Conservation (phyloP, 35 echinoderm and acorn worm species). For the Ophiothrix spiculata region DNA sequence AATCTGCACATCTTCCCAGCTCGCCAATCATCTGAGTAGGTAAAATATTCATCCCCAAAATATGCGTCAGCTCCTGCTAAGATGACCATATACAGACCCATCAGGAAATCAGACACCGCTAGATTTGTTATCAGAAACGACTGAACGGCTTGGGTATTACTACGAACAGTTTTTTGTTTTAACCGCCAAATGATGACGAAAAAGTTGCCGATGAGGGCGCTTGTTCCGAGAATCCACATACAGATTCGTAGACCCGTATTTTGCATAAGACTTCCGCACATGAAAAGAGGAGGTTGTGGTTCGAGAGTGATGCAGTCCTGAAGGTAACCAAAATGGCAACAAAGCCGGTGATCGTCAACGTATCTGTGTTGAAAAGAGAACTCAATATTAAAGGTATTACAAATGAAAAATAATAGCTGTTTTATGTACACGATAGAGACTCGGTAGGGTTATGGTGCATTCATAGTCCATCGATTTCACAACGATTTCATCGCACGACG, state of each 20-base stretch:
- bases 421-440: too few relatives aligned
- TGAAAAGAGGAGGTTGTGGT: slow-evolving; percentile 19
- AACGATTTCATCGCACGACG: too few relatives aligned
- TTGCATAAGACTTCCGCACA: slow-evolving; percentile 69
- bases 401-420: too few relatives aligned
- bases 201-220: slow-evolving; percentile 67
- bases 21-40: slow-evolving; percentile 53
- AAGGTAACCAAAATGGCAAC: background rate
- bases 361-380: too few relatives aligned
- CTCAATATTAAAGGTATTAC: too few relatives aligned
- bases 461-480: too few relatives aligned
- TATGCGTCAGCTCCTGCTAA: slow-evolving; percentile 53
- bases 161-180: slow-evolving; percentile 12
- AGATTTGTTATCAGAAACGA: slow-evolving; percentile 64
- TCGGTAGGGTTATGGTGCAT: too few relatives aligned
- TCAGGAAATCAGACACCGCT: slow-evolving; percentile 59
- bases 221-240: slow-evolving; percentile 71
- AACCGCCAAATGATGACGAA: slow-evolving; percentile 71
- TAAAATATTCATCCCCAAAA: slow-evolving; percentile 45
- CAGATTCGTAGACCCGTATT: slow-evolving; percentile 46
- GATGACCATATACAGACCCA: slow-evolving; percentile 75
- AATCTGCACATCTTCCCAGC: slow-evolving; percentile 51
- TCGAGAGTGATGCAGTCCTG: slow-evolving; percentile 4
- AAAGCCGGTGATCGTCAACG: slow-evolving; percentile 28
- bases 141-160: slow-evolving; percentile 33